Evolutionary conservation across 2,113 vertebrate species (phyloP), one percentile per base, ranked within the genome.

Genomic region (Triplophysa rosa): DNA sequence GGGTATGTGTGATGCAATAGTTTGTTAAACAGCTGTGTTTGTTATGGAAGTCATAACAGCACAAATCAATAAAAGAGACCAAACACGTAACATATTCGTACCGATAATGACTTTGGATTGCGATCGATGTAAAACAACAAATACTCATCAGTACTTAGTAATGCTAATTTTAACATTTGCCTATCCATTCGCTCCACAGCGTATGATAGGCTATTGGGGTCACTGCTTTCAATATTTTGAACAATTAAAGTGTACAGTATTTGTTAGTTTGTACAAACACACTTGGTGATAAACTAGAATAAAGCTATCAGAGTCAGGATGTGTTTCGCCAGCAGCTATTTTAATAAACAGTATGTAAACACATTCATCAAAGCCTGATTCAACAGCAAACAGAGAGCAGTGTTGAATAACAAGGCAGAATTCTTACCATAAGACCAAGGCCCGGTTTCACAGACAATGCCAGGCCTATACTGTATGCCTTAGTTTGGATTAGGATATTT

Each of bases 221-320:
- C 17, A 54, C 16, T 54, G 49, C 14, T 14, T 29, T 70, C 17
- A 65, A n/a, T 47, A 65, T 42, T 54, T 49, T 14, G 42, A 65
- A 26, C 33, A 77, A 77, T 56, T 26, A 64, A 77, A 77, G 3
- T 17, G 17, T 52, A 13, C 66, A 3, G 45, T 70, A 70, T 77
- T 42, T 42, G 40, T 42, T 42, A 45, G 42, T 45, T 2, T 45
- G 40, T 45, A 12, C 11, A 45, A 45, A 45, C 42, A 12, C 2
- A 45, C 42, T 45, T 45, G 42, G 10, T 45, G 42, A 45, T 45
- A 45, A 45, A 1, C 10, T 45, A 45, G 42, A 10, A 12, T 12
- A 45, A 45, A 45, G 42, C 42, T 45, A 45, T 45, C 42, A 11
- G 42, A 45, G 42, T 11, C 9, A 45, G 42, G 11, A 45, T 45